Evolutionary conservation across 2,113 vertebrate genomes (phyloP).

Genomic region (Psilopogon haemacephalus): DNA sequence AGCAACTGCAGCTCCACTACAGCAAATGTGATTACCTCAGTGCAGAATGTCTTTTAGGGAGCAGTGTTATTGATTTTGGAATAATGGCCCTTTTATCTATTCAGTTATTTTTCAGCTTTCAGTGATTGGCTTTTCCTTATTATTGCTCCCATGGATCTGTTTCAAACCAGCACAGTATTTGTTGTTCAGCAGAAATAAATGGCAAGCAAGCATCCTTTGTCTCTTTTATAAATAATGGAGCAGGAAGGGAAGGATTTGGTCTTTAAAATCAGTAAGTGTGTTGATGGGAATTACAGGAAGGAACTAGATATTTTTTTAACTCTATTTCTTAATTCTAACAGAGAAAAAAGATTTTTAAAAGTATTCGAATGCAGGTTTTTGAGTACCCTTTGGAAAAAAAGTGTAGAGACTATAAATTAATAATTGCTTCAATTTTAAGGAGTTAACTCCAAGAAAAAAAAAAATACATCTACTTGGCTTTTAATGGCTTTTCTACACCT

Average conservation of each 20-base stretch:
- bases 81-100: constrained; percentile 75
- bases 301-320: not conserved
- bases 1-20: not conserved
- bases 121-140: constrained; percentile 37
- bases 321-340: not conserved
- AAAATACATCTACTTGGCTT: not conserved
- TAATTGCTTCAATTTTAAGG: not conserved
- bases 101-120: constrained; percentile 66
- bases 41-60: constrained; percentile 31
- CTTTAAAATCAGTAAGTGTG: constrained; percentile 32
- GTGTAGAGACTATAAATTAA: not conserved
- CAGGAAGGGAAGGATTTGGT: constrained; percentile 38
- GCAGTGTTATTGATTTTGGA: constrained; percentile 64
- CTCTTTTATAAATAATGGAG: constrained; percentile 68
- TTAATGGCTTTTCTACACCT: not conserved
- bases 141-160: constrained; percentile 65
- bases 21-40: constrained; percentile 61
- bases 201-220: not conserved
- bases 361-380: not conserved
- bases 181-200: constrained; percentile 63
- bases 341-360: not conserved
- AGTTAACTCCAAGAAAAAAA: not conserved
- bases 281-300: constrained; percentile 35
- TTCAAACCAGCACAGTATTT: constrained; percentile 46
- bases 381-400: not conserved